phyloP scores from a whole-genome alignment of 2,888 invertebrate genomes.

The Leptogaster cylindrica region DNA sequence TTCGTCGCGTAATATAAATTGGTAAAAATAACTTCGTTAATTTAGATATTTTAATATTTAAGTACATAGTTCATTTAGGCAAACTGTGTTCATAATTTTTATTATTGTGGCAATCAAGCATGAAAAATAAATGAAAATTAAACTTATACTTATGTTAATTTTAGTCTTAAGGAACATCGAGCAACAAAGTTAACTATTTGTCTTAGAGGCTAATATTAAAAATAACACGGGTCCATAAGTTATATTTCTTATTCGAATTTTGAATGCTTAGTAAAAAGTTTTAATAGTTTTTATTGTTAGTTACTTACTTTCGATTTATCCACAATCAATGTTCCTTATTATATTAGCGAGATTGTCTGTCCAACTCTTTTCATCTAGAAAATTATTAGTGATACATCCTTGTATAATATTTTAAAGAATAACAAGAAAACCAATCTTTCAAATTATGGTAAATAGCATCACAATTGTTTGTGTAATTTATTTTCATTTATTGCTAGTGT shows the following conservation, averaged over 20 bases:
- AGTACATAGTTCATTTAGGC: not conserved
- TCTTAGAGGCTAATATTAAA: not conserved
- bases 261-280: not conserved
- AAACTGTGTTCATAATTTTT: slow-evolving; percentile 19
- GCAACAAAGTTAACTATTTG: not conserved
- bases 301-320: too few relatives aligned
- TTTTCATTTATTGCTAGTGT: too few relatives aligned
- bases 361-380: too few relatives aligned
- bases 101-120: slow-evolving; percentile 7
- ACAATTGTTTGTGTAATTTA: too few relatives aligned
- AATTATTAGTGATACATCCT: too few relatives aligned
- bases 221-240: not conserved
- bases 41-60: not conserved
- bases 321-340: too few relatives aligned
- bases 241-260: not conserved
- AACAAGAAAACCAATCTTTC: too few relatives aligned
- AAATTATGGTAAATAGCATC: too few relatives aligned
- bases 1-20: not conserved
- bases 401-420: too few relatives aligned
- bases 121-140: not conserved
- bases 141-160: not conserved
- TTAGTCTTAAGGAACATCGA: not conserved
- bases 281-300: not conserved
- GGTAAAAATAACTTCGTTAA: not conserved
- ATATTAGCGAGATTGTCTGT: too few relatives aligned